These are phyloP conservation scores for Botia kubotai DNA, from an alignment of 2,797 vertebrate genomes.

Conservation along the genomic window DNA sequence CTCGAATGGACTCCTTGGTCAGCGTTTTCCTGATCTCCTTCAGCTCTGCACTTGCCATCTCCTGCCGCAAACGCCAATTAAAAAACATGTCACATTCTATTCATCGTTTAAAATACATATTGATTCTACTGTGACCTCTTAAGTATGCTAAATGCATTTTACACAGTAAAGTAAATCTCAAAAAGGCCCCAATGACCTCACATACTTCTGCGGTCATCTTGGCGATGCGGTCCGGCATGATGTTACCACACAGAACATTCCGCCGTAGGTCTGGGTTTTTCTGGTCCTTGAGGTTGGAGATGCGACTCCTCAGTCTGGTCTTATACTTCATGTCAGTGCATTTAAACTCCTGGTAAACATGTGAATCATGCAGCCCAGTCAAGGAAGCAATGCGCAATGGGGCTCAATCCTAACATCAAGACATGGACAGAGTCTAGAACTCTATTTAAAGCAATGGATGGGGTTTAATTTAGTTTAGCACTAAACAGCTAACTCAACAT, in stretches of 20 bases:
- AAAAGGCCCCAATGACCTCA: background rate
- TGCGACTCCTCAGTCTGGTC: slow-evolving; percentile 88
- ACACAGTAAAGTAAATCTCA: background rate
- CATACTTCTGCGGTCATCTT: slow-evolving; percentile 89
- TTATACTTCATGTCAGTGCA: slow-evolving; percentile 95
- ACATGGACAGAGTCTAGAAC: background rate
- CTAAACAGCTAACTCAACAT: background rate
- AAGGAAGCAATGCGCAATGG: slow-evolving; percentile 55
- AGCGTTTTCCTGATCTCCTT: slow-evolving; percentile 94
- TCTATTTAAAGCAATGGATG: background rate
- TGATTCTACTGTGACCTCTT: no score
- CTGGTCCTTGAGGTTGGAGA: slow-evolving; percentile 95
- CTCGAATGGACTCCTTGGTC: slow-evolving; percentile 94
- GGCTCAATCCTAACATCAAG: background rate
- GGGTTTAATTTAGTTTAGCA: background rate
- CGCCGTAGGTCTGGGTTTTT: slow-evolving; percentile 92
- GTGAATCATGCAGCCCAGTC: slow-evolving; percentile 70
- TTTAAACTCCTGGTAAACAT: slow-evolving; percentile 90
- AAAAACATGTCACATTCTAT: slow-evolving; percentile 1
- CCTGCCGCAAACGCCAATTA: slow-evolving; percentile 72
- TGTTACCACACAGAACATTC: slow-evolving; percentile 89
- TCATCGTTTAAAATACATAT: no score
- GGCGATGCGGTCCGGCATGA: slow-evolving; percentile 70
- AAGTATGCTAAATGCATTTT: no score
- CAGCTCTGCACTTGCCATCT: slow-evolving; percentile 96